Evolutionary conservation across 2,113 vertebrate species (phyloP), one percentile per base, ranked within the genome.

Genomic region (Apaloderma vittatum): DNA sequence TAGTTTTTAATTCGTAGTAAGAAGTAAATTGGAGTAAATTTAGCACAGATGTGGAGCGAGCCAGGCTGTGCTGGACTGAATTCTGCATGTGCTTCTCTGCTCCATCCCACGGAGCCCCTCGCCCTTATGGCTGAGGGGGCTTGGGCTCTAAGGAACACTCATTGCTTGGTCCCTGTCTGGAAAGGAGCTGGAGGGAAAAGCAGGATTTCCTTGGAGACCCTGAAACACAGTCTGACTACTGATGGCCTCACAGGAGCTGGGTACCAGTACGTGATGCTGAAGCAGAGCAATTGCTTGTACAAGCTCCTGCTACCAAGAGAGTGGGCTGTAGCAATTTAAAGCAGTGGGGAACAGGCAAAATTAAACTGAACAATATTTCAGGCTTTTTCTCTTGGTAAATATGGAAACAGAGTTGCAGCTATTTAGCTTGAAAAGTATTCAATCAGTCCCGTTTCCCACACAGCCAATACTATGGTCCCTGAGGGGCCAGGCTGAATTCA

Each of bases 51-150:
- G 24, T 30, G 15, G 55, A 62, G 21, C 4, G 18, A 78, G 34
- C 40, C 9, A 17, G 48, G 63, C 57, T 1, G 1, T 12, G 55
- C 51, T 27, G 58, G 30, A 6, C 67, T 19, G 34, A 48, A 55
- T 23, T 55, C 61, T 55, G 45, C 40, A 43, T 2, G 15, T 3
- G 16, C 22, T 32, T 27, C 40, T 34, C 51, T 19, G 23, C 32
- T 72, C 27, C 52, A 21, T 7, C 45, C 36, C 45, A 57, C 0
- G 1, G 7, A 59, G 54, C 24, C 45, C 43, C 19, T 21, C 1
- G 0, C 4, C 43, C 32, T 37, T 2, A 62, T 0, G 1, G 49
- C 26, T 2, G 0, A 40, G n/a, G 58, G 6, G 29, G 36, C 21
- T 24, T 43, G 51, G 36, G 43, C 21, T 66, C 48, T 34, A 36